phyloP scores from a whole-genome alignment of 2,797 vertebrate species.

The Xyrichtys novacula region DNA sequence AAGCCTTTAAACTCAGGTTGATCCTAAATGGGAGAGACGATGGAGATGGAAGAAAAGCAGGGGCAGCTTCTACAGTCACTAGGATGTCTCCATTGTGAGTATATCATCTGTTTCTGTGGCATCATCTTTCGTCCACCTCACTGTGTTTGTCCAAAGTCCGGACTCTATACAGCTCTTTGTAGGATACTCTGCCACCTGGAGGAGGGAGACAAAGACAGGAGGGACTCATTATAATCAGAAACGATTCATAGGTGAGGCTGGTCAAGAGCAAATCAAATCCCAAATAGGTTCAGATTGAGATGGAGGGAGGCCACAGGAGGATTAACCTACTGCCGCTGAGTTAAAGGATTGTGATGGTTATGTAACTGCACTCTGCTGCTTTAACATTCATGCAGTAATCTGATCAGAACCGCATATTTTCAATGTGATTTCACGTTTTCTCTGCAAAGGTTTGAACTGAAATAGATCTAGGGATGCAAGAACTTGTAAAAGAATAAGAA shows the following conservation, averaged over 20 bases:
- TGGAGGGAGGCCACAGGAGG: not conserved
- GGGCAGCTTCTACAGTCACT: constrained; percentile 52
- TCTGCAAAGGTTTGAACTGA: not conserved
- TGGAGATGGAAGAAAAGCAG: constrained; percentile 32
- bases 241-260: constrained; percentile 1
- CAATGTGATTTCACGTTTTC: not conserved
- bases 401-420: not conserved
- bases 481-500: not conserved
- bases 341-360: constrained; percentile 51
- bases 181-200: constrained; percentile 86
- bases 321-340: constrained; percentile 23
- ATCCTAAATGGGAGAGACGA: constrained; percentile 31
- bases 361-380: constrained; percentile 19
- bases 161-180: constrained; percentile 86
- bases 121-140: constrained; percentile 89
- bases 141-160: constrained; percentile 85
- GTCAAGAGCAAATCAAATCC: not conserved
- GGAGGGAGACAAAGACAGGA: constrained; percentile 21
- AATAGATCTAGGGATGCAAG: not conserved
- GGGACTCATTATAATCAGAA: not conserved
- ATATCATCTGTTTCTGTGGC: constrained; percentile 89
- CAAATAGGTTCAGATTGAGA: constrained; percentile 7
- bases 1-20: constrained; percentile 20
- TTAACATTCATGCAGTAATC: constrained; percentile 6
- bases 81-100: constrained; percentile 96